Evolutionary conservation across 37 sponge, comb jelly and placozoan genomes (phyloP), one percentile per base, ranked within the genome.

Genomic region (Chondrilla cf. caribensis): DNA sequence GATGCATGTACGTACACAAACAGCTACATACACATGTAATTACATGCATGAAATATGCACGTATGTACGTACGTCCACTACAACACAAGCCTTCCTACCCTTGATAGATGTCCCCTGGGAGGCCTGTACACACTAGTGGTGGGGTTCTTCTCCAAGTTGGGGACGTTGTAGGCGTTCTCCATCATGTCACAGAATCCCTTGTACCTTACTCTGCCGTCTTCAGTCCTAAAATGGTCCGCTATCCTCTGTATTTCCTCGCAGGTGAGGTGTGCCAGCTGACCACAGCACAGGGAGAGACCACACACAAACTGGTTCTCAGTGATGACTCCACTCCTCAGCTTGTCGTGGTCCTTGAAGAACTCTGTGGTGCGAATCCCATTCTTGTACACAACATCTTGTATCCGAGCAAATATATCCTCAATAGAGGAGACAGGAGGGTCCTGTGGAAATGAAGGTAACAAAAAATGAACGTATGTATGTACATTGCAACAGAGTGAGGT

Each of bases 231-330:
- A 58, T 81, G 76, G 32, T 91, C 77, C 41, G 81, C 89, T 29
- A 96, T 54, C 82, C 15, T 81, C 37, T 86, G 84, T 28, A 86
- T 80, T 21, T 93, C 93, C 22, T 93, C 92, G n/a, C 91, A 21
- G 41, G 38, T 43, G 8, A 73, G 76, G 24, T 73, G 76, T 1
- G 84, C 87, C 78, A 73, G 40, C 33, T 83, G 72, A 0, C 84
- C 92, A 84, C 89, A 84, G 75, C 89, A 84, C 25, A 91, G 72
- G 0, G 82, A 70, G 18, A 94, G 83, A 3, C 95, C 95, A 86
- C 92, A 86, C n/a, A 87, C 26, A 70, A 95, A 95, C 89, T 96
- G 97, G 54, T 91, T 96, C 81, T 91, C 89, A 29, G 97, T 96
- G 76, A 96, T 87, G 57, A 93, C 59, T 0, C 97, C 97, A 87